Base-by-base conservation (phyloP, 2,797 vertebrate species). In the Melanotaenia maccullochi region DNA sequence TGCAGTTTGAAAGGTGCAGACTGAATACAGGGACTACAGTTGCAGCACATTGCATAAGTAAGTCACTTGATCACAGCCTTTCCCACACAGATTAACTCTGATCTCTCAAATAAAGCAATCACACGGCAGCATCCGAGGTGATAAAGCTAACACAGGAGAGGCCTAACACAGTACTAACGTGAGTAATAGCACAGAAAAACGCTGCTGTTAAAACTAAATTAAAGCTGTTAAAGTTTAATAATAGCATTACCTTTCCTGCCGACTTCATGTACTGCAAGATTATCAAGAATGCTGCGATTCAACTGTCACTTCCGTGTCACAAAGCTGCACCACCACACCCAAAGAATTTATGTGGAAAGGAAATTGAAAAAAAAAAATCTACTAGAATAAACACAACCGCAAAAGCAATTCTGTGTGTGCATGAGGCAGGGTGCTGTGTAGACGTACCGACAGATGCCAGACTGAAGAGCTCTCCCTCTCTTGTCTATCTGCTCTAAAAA, bases 21-120 rank as follows among this genome's bases (percentile, higher is more conserved):
- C 42, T 59, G 14, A 71, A 36, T 55, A 56, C 20, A 20, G 20
- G 35, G 40, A 49, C 13, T 36, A 16, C 28, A 68, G 75, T 90
- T 93, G 74, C 91, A 90, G 79, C 73, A 32, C 65, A 75, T 91
- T 92, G 87, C 88, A 82, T 91, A 91, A 91, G 73, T 60, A 75
- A 60, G 68, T 68, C 70, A 14, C 32, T 66, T 76, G 66, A 84
- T 76, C 71, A 13, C 28, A 63, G 70, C 66, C 62, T 84, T 60
- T 78, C 42, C 30, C 25, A 47, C 16, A 16, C 24, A 54, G 30
- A 71, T 68, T 33, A 63, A 68, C 38, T n/a, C 14, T 32, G 14
- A 75, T 1, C 73, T 60, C 51, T 32, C 28, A 4, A 67, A 28
- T 58, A 40, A 35, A 72, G 36, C 44, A 60, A 75, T 47, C 6